phyloP scores from a whole-genome alignment of 2,113 vertebrate genomes.

The Regulus satrapa region DNA sequence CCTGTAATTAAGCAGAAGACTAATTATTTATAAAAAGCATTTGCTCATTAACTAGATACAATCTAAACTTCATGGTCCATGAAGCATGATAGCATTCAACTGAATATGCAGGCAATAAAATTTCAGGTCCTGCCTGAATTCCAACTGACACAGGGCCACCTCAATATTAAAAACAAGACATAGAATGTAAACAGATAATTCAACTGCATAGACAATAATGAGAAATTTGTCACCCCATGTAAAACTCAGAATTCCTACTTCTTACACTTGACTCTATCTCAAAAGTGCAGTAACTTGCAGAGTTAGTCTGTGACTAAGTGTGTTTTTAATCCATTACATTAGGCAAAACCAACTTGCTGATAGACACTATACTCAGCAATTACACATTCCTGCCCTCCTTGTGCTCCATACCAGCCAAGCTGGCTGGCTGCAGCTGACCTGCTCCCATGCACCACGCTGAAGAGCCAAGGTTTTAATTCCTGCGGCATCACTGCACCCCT shows the following conservation, averaged over 20 bases:
- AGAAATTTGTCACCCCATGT: not conserved
- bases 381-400: not conserved
- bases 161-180: not conserved
- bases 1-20: constrained; percentile 43
- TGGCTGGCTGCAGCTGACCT: not conserved
- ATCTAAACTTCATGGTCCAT: not conserved
- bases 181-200: not conserved
- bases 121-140: not conserved
- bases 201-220: not conserved
- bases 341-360: not conserved
- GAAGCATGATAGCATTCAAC: not conserved
- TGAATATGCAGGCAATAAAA: not conserved
- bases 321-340: not conserved
- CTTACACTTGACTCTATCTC: not conserved
- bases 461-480: not conserved
- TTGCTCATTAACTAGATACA: constrained; percentile 32
- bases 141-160: not conserved
- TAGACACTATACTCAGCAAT: rapidly evolving
- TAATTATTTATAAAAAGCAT: constrained; percentile 41
- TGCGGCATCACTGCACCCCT: not conserved
- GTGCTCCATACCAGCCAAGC: rapidly evolving
- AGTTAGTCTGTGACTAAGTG: not conserved
- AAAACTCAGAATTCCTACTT: not conserved
- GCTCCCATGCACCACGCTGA: rapidly evolving
- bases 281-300: not conserved